These are phyloP conservation scores for Hypotaenidia philippensis DNA, from an alignment of 2,797 vertebrate species.

Conservation along the genomic window DNA sequence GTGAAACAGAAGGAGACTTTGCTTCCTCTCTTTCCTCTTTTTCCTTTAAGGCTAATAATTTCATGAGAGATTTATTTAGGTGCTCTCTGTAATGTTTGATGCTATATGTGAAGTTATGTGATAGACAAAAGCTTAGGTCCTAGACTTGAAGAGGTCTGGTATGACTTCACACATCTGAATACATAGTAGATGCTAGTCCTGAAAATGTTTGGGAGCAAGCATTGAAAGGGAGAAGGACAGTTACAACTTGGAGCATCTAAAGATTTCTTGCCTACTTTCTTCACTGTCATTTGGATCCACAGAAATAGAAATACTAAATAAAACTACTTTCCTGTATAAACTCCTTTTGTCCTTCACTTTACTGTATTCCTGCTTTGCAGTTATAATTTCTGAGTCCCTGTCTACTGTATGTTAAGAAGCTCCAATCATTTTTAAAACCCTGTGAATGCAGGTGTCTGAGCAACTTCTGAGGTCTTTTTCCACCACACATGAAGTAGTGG, in stretches of 20 bases:
- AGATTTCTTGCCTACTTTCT: not conserved
- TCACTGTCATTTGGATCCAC: not conserved
- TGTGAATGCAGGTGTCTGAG: not conserved
- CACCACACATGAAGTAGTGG: not conserved
- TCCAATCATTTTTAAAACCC: not conserved
- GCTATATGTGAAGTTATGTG: not conserved
- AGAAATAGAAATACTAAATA: not conserved
- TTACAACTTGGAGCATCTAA: not conserved
- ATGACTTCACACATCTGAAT: not conserved
- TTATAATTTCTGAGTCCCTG: not conserved
- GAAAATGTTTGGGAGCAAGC: not conserved
- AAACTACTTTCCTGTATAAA: not conserved
- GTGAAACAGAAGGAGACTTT: not conserved
- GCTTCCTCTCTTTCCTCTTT: not conserved
- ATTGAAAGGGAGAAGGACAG: not conserved
- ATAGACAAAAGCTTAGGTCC: not conserved
- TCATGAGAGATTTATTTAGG: not conserved
- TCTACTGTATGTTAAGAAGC: not conserved
- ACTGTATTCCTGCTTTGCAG: not conserved
- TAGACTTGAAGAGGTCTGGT: not conserved
- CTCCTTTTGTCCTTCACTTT: not conserved
- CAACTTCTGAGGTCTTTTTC: not conserved
- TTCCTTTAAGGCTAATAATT: not conserved
- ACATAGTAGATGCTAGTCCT: not conserved
- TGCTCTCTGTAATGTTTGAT: not conserved